A percentile compares a stretch with the other conserved stretches of the same genome.
These are phyloP conservation scores for Crax fasciolata DNA, from an alignment of 2,797 vertebrate species.

Conservation along the genomic window DNA sequence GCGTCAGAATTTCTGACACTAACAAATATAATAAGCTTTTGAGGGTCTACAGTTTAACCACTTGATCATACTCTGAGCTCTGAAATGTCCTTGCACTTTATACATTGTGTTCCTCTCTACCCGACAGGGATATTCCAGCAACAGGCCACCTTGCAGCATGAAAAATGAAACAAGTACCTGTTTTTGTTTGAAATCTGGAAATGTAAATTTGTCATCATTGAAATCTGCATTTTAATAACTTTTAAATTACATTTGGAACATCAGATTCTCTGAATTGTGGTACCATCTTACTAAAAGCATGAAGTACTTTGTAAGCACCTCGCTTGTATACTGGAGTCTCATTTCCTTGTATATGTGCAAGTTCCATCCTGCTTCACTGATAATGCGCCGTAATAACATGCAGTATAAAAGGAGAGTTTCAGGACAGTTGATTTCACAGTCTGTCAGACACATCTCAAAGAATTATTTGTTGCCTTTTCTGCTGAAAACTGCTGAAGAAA, in stretches of 20 bases:
- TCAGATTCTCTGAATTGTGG: not conserved
- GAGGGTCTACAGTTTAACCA: not conserved
- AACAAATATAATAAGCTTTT: not conserved
- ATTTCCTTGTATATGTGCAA: not conserved
- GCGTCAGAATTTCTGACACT: not conserved
- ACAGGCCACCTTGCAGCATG: not conserved
- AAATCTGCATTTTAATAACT: not conserved
- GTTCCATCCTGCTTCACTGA: slow-evolving; percentile 1
- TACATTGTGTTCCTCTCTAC: not conserved
- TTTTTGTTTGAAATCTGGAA: not conserved
- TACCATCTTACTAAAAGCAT: not conserved
- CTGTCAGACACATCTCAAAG: slow-evolving; percentile 1
- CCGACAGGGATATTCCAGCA: not conserved
- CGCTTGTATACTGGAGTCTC: not conserved
- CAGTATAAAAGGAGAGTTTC: not conserved
- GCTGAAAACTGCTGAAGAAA: not conserved
- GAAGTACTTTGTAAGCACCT: not conserved
- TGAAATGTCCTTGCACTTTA: not conserved
- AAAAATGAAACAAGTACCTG: not conserved
- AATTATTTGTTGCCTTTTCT: slow-evolving; percentile 12
- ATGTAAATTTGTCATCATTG: not conserved
- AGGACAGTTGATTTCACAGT: slow-evolving; percentile 1
- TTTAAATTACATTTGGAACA: not conserved
- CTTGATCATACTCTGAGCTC: not conserved
- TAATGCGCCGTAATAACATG: not conserved